A percentile compares a stretch with the other conserved stretches of the same genome.
Evolutionary conservation across 2,797 vertebrate species (phyloP).

Genomic region (Megaceryle alcyon): DNA sequence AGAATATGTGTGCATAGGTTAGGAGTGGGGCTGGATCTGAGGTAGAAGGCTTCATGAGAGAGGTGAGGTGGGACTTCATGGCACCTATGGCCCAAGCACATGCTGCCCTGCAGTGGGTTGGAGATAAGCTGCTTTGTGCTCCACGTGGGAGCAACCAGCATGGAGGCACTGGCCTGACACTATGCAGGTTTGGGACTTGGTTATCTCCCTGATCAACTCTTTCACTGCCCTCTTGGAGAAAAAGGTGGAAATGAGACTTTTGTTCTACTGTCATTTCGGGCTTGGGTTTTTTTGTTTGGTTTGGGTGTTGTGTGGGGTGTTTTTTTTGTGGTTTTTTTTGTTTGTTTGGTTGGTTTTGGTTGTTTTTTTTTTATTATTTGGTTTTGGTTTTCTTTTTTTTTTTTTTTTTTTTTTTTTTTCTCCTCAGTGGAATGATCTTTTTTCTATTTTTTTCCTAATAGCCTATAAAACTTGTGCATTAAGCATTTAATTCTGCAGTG

Average conservation of each 20-base stretch:
- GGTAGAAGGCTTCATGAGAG: background rate
- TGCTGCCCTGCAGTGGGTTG: background rate
- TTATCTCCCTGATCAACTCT: background rate
- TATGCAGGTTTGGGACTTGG: rapidly evolving
- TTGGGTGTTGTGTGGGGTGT: no score
- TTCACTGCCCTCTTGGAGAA: background rate
- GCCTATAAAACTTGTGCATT: background rate
- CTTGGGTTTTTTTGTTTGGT: no score
- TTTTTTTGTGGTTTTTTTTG: no score
- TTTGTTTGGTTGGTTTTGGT: no score
- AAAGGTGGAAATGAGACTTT: background rate
- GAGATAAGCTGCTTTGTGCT: background rate
- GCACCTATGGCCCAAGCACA: rapidly evolving
- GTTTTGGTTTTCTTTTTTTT: background rate
- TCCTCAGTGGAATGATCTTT: background rate
- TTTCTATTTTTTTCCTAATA: background rate
- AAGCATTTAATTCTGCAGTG: background rate
- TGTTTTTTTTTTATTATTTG: no score
- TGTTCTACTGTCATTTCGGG: background rate
- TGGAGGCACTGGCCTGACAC: no score
- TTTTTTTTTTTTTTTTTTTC: background rate
- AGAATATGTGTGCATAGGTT: background rate
- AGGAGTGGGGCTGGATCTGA: background rate
- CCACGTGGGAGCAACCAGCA: no score
- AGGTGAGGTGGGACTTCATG: background rate